Evolutionary conservation across 2,888 invertebrate species (phyloP), one percentile per base, ranked within the genome.

Genomic region (Ligdia adustata): DNA sequence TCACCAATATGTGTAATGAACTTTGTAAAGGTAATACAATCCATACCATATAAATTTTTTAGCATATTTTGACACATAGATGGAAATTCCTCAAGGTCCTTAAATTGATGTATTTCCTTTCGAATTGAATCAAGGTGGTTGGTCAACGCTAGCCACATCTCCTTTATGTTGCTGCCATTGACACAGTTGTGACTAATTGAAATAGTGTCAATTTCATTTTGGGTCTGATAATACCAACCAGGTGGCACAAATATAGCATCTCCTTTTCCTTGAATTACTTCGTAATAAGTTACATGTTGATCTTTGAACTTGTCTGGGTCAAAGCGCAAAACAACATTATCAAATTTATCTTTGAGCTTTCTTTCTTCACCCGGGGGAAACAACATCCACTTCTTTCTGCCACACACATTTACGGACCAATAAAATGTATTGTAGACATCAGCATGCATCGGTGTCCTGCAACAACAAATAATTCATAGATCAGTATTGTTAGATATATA

Each of bases 101-200:
- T 91, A 62, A 96, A 96, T 72, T 98, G 96, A 14, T 90, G 82
- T 46, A 98, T 95, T 89, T 98, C 97, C 54, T 91, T 88, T 82
- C 95, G 92, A 2, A 98, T 96, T 39, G 92, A 92, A 20, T 72
- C 41, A 47, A 97, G 88, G 66, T 92, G 93, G 15, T 81, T 78
- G 53, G 91, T 86, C 32, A 99, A 79, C 32, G 94, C 92, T 0
- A 82, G 65, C 95, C 96, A 97, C 65, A 97, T 93, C 28, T 84
- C 78, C 45, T 91, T 77, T 52, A 98, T 90, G 74, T 98, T 99
- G 69, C 96, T 95, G 0, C 94, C 96, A 90, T 99, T 99, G 46
- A 98, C 92, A 97, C 98, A 99, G 79, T 99, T 99, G 78, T 99
- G 99, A 82, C 99, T 99, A 32, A 99, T 93, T 0, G 99, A 99